Evolutionary conservation across 2,888 invertebrate genomes (phyloP).

Genomic region (Criorhina ranunculi): DNA sequence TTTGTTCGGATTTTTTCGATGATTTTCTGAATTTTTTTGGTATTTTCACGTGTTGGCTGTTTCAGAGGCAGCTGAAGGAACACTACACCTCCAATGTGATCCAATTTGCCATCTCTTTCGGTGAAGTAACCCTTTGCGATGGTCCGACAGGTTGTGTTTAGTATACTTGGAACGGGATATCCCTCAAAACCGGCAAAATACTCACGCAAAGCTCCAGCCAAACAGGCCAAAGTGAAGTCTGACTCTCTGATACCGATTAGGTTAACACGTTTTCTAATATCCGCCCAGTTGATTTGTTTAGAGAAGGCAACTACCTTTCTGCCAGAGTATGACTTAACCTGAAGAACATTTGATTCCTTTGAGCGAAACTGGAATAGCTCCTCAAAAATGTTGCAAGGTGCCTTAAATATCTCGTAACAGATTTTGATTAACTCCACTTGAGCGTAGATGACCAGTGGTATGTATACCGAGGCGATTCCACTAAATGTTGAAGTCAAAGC

Average conservation of each 20-base stretch:
- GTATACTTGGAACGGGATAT: constrained; percentile 79
- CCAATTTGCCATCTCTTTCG: constrained; percentile 80
- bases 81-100: constrained; percentile 83
- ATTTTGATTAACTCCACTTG: constrained; percentile 82
- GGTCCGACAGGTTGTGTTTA: constrained; percentile 83
- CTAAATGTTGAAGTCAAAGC: constrained; percentile 79
- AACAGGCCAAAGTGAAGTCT: constrained; percentile 82
- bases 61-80: constrained; percentile 82
- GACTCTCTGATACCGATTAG: constrained; percentile 81
- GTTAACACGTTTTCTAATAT: constrained; percentile 79
- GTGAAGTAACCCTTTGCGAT: constrained; percentile 83
- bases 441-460: constrained; percentile 82
- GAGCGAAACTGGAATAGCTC: constrained; percentile 82
- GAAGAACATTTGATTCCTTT: constrained; percentile 82
- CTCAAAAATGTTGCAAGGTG: constrained; percentile 83
- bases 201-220: constrained; percentile 82
- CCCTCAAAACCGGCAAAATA: constrained; percentile 81
- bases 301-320: constrained; percentile 83
- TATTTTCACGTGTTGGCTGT: constrained; percentile 79
- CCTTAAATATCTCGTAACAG: constrained; percentile 81
- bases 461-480: constrained; percentile 80
- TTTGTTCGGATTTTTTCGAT: constrained; percentile 81
- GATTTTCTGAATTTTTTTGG: constrained; percentile 80
- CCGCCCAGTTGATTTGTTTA: constrained; percentile 82
- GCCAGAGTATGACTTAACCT: constrained; percentile 83